Conservation (phyloP, 2,888 invertebrate genomes). For the Teleiodes luculella region DNA sequence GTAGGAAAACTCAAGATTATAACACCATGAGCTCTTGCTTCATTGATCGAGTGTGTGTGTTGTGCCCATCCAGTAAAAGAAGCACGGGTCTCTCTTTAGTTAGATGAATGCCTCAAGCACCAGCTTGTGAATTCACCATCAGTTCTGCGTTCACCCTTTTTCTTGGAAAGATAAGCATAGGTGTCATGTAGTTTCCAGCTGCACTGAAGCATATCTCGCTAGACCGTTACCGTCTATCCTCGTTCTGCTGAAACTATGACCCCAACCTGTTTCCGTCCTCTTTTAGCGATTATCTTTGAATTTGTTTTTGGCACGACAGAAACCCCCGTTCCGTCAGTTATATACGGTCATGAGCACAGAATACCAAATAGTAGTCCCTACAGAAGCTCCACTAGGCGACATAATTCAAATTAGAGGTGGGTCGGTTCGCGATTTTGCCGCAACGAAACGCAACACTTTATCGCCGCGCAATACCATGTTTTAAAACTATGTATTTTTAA, state of each 20-base stretch:
- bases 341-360: conserved; percentile 20
- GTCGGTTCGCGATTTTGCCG: no score
- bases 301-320: conserved; percentile 23
- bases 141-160: conserved; percentile 32
- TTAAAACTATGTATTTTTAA: no score
- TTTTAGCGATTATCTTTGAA: conserved; percentile 20
- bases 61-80: conserved; percentile 41
- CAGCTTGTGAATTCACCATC: conserved; percentile 29
- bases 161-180: conserved; percentile 22
- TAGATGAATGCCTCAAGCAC: conserved; percentile 29
- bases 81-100: conserved; percentile 33
- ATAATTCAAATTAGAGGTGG: no score
- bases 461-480: no score
- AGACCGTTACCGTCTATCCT: conserved; percentile 18
- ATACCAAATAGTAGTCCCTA: no score
- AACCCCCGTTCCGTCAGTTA: conserved; percentile 21
- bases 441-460: no score
- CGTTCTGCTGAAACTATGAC: conserved; percentile 21
- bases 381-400: no score
- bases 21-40: conserved; percentile 27
- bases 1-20: conserved; percentile 30
- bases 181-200: conserved; percentile 16
- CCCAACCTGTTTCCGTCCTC: conserved; percentile 24
- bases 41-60: conserved; percentile 35
- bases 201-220: conserved; percentile 22